Evolutionary conservation across 2,113 vertebrate species (phyloP).

Genomic region (Pedionomus torquatus): DNA sequence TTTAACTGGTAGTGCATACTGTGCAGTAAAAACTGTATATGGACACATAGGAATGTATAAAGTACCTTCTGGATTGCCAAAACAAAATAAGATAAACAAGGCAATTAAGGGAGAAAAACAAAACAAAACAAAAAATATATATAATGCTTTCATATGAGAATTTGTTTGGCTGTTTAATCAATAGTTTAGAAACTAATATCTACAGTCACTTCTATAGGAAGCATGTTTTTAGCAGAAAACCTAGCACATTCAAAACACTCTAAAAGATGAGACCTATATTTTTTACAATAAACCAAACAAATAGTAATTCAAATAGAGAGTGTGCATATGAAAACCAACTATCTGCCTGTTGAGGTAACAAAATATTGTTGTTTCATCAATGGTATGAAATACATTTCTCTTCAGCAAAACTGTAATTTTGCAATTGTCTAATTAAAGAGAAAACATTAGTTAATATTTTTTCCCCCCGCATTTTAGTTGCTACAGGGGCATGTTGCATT

Average conservation of each 20-base stretch:
- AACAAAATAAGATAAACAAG: background rate
- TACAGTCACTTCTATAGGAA: background rate
- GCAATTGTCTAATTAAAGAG: background rate
- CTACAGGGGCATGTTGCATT: background rate
- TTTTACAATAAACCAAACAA: background rate
- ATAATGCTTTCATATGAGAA: background rate
- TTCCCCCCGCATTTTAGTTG: background rate
- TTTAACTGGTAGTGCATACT: background rate
- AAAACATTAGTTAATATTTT: background rate
- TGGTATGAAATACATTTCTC: background rate
- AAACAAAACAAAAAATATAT: no score
- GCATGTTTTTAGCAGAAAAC: background rate
- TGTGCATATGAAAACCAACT: background rate
- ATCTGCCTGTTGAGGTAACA: background rate
- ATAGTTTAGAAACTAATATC: background rate
- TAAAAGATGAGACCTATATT: background rate
- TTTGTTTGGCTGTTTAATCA: background rate
- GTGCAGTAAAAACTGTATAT: background rate
- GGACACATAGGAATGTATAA: background rate
- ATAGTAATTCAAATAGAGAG: background rate
- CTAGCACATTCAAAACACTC: background rate
- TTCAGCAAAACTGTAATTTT: background rate
- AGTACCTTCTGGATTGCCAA: background rate
- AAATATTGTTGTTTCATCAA: background rate
- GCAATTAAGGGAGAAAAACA: background rate